Base-by-base conservation (phyloP, 2,113 vertebrate genomes). In the Peucedramus taeniatus region DNA sequence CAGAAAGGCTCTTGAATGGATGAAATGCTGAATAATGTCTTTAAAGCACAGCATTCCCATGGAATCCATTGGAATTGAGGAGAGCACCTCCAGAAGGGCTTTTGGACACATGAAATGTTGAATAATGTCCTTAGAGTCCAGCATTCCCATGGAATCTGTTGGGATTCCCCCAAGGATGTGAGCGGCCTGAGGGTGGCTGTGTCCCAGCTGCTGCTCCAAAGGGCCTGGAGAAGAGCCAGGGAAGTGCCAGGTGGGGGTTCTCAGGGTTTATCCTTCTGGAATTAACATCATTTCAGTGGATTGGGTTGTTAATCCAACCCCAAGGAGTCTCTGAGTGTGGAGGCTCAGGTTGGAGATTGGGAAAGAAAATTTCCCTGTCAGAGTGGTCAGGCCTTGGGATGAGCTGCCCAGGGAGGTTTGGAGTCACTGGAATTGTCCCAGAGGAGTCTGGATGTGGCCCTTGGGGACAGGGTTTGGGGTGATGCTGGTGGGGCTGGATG, bases 51-150 rank as follows among this genome's bases (percentile, higher is more conserved):
- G 70, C 66, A 79, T 87, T 91, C 71, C 40, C 40, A 12, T 40
- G 40, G 40, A 40, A 40, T 40, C 40, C 40, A 40, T 40, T 40
- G n/a, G n/a, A n/a, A n/a, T n/a, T n/a, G 35, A 87, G 89, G 56
- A 90, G 89, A 72, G 93, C 94, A 94, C 89, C 91, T 92, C 94
- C 94, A 82, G 85, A 66, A 89, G 77, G 35, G 33, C 33, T 37
- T 56, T 5, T 3, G 66, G 37, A 13, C 23, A 27, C 18, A 44
- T 30, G 78, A 81, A 91, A 50, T 42, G 54, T 59, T 95, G 94
- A 95, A 42, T 27, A 44, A 72, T 6, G 53, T 28, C 54, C 20
- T 44, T 7, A 18, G 19, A 53, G 15, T 15, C 16, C 30, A 92
- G 64, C 74, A 80, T 88, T 92, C 60, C 89, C 92, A 93, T 49